Evolutionary conservation across 2,797 vertebrate species (phyloP), one percentile per base, ranked within the genome.

Genomic region (Cygnus olor): DNA sequence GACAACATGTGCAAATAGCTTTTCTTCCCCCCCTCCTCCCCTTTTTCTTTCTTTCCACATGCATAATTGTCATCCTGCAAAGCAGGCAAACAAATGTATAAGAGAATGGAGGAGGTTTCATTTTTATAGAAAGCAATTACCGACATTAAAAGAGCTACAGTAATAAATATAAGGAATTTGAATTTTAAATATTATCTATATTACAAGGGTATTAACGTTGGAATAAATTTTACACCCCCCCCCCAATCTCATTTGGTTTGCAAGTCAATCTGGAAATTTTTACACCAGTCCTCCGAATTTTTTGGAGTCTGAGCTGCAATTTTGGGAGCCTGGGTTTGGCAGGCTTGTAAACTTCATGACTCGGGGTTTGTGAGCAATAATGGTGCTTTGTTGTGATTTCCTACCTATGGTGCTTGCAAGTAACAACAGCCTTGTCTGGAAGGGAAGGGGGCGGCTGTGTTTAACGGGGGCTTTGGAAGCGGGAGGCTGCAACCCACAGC

Each of bases 131-230:
- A 93, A 94, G 93, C 92, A 96, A 96, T 96, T 94, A 86, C 18
- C 69, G 93, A 88, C 85, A 86, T 95, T 97, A 97, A 94, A 96
- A 88, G 94, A 95, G 71, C 85, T 80, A 58, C 45, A 90, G 85
- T 78, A 89, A 97, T 96, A 97, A 97, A 95, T 95, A 93, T 92
- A 86, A 89, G 89, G 36, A 36, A 84, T 95, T 97, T 96, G 90
- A 96, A 95, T 96, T 97, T 94, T 93, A 96, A 95, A 95, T 95
- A 90, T 95, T 97, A 92, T 92, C 94, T 91, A 6, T 90, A 78
- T 92, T 92, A 91, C 90, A 90, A 88, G 74, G 64, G 28, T 94
- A 93, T 96, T 95, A 94, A 91, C 88, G 66, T 1, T 65, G 83
- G 80, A 87, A 93, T 72, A 63, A 89, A 66, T 44, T 45, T 5